Base-by-base conservation (phyloP, 2,113 vertebrate species). In the Hepsetus odoe region DNA sequence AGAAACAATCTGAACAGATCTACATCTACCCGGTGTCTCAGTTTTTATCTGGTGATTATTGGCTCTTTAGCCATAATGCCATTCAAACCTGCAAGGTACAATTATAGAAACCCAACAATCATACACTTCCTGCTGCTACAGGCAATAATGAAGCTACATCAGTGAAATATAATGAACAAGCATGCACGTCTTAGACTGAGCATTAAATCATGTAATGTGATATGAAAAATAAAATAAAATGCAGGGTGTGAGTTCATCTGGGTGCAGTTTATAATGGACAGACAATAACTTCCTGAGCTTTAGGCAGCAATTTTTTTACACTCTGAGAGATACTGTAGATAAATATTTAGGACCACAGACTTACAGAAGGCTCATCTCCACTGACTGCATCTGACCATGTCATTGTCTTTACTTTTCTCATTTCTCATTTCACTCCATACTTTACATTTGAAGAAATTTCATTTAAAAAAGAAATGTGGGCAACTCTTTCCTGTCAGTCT, bases 241-340 rank as follows among this genome's bases (percentile, higher is more conserved):
- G 58, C 3, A 61, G 35, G 9, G 26, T 61, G 5, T 44, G 38
- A 24, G 7, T 38, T 55, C 51, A 38, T 20, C 35, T 42, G 24
- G 5, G 8, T n/a, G 18, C 30, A 32, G 13, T 49, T 49, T 2
- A 24, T 9, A 38, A 33, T 8, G 28, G 28, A 75, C 30, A 51
- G 30, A 49, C 49, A 53, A n/a, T 42, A 26, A 56, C 22, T 76
- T 56, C 74, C 74, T 76, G 74, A 76, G 73, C 18, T 22, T 28
- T 38, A 67, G n/a, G 33, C 46, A 56, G 46, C 24, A 30, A 24
- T 38, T 0, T 18, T 30, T 55, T 53, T 26, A 40, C 3, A 20
- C 35, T 30, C 28, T 11, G 38, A 10, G 61, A n/a, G 32, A 65
- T 9, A 18, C 5, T 20, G 30, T n/a, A 7, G 61, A n/a, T 20